Percentiles rank a stretch among this genome's conserved stretches.
phyloP scores from a whole-genome alignment of 2,888 invertebrate species.

The Gortyna flavago region DNA sequence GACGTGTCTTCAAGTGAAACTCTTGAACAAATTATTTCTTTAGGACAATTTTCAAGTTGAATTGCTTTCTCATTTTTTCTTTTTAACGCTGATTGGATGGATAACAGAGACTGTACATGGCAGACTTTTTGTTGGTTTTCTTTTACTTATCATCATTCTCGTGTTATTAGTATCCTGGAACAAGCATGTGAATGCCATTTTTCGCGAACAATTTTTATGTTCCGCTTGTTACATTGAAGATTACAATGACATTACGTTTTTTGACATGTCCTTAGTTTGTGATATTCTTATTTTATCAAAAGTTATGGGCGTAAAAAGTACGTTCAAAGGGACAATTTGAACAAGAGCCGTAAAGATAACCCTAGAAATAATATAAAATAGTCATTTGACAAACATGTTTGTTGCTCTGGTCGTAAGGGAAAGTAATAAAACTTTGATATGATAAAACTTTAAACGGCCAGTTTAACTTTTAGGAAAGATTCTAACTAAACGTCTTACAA shows the following conservation, averaged over 20 bases:
- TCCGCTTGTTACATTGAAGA: background rate
- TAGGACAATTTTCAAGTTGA: constrained; percentile 45
- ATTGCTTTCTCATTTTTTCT: constrained; percentile 32
- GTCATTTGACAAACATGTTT: constrained; percentile 56
- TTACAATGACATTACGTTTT: background rate
- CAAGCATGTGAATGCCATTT: background rate
- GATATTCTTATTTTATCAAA: background rate
- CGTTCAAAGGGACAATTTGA: background rate
- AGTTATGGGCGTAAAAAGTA: background rate
- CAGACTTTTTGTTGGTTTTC: background rate
- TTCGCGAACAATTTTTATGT: background rate
- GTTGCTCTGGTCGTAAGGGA: constrained; percentile 23
- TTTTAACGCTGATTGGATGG: background rate
- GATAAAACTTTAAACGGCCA: constrained; percentile 51
- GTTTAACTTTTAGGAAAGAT: constrained; percentile 36
- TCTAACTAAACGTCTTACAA: constrained; percentile 22
- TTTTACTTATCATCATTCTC: background rate
- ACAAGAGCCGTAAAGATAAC: constrained; percentile 22
- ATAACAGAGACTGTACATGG: background rate
- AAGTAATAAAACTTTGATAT: constrained; percentile 57
- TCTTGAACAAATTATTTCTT: constrained; percentile 54
- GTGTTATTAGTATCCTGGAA: background rate
- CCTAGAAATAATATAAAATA: constrained; percentile 20
- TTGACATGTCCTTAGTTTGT: background rate
- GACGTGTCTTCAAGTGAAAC: constrained; percentile 38